Conservation (phyloP, 2,113 vertebrate genomes). For the Rhegmatorhina hoffmannsi region DNA sequence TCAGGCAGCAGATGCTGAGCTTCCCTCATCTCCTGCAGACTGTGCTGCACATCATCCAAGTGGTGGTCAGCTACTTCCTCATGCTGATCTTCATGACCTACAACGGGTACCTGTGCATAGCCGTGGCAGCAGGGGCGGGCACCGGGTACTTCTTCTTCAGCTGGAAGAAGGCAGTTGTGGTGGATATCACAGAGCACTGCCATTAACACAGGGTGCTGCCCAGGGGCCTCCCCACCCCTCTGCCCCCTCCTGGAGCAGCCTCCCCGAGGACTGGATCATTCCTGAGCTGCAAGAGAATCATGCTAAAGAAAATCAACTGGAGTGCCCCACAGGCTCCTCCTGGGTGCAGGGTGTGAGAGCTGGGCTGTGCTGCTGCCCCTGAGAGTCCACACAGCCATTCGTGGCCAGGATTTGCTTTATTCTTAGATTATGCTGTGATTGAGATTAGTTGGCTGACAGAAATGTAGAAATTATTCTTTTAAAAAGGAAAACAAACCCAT, state of each 20-base stretch:
- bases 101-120: constrained; percentile 96
- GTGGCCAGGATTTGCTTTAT: constrained; percentile 37
- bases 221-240: constrained; percentile 16
- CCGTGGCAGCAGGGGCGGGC: constrained; percentile 88
- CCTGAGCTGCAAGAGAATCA: constrained; percentile 16
- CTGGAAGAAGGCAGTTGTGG: constrained; percentile 97
- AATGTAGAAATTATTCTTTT: constrained; percentile 7
- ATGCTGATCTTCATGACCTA: constrained; percentile 99
- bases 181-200: constrained; percentile 98
- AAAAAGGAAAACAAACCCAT: not conserved
- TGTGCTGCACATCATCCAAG: constrained; percentile 89
- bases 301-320: constrained; percentile 9
- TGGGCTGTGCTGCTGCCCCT: not conserved
- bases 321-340: constrained; percentile 17
- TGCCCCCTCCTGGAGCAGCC: not conserved
- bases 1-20: constrained; percentile 94
- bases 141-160: constrained; percentile 97
- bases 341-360: constrained; percentile 13
- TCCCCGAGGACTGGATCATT: constrained; percentile 7
- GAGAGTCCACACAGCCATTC: not conserved
- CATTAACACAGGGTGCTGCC: constrained; percentile 73
- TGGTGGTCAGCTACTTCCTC: constrained; percentile 95
- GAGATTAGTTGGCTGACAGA: constrained; percentile 45
- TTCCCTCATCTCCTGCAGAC: constrained; percentile 92
- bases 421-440: constrained; percentile 53